Base-by-base conservation (phyloP, 2,888 invertebrate species). In the Eupeodes luniger region DNA sequence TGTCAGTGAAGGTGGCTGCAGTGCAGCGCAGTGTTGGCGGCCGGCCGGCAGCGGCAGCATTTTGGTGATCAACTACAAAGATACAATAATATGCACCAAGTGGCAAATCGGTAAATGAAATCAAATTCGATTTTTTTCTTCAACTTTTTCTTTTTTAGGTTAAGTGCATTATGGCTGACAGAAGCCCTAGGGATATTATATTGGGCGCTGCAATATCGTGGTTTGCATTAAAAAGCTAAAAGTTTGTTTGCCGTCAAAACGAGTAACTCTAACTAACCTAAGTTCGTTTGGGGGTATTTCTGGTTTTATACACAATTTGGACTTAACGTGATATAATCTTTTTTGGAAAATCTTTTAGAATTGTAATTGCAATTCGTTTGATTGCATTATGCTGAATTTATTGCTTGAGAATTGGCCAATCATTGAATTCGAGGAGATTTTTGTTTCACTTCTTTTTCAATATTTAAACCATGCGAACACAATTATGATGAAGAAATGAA, bases 301-400 rank as follows among this genome's bases (percentile, higher is more conserved):
- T 67, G 72, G 66, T 62, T 69, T 49, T 9, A 27, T 27, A 27
- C 27, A 27, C 27, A 9, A 62, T 66, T 59, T 57, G 19, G 64
- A 78, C 53, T 78, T 85, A 66, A 70, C 76, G 78, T 85, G 81
- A 81, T 88, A 75, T 79, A 75, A 85, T 85, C 85, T 77, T 51
- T 77, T 51, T 14, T 14, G 47, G 49, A 76, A 88, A 84, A 84
- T 78, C 81, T 84, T 36, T 64, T 34, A 19, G 84, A 81, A 84
- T 81, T 81, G 88, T 85, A 88, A 88, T 85, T 85, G 88, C 88
- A 85, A 70, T 85, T 88, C 78, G 81, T 85, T 81, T 59, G 88
- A 85, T 88, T 88, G 88, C 88, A 81, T 85, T 84, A 85, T 78
- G 78, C 36, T 75, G 77, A 81, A 88, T 88, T 88, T 88, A 88